Percentiles rank a stretch among this genome's conserved stretches.
Conservation (phyloP, 2,113 vertebrate genomes). For the Corythornis cristatus region DNA sequence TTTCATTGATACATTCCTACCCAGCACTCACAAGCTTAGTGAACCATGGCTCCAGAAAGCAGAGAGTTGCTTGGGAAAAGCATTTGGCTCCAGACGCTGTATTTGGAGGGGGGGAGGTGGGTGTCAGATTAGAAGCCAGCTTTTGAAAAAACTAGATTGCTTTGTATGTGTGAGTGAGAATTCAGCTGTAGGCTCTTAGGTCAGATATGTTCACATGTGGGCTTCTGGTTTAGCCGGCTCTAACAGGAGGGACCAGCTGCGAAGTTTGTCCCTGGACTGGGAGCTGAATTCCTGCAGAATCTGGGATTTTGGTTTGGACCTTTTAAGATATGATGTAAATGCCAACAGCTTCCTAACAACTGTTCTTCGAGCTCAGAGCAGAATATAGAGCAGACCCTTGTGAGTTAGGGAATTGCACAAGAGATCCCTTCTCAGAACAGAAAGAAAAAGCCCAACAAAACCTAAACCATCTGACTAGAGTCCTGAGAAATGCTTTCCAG, state of each 20-base stretch:
- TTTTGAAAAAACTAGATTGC: conserved; percentile 11
- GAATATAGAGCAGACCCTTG: conserved; percentile 28
- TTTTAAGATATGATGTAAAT: conserved; percentile 42
- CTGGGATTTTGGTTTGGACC: conserved; percentile 16
- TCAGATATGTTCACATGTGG: conserved; percentile 31
- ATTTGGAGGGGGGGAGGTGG: background rate
- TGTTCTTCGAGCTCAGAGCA: conserved; percentile 14
- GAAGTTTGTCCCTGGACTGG: conserved; percentile 12
- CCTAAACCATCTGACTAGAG: conserved; percentile 27
- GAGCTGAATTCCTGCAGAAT: conserved; percentile 45
- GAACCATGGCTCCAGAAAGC: conserved; percentile 41
- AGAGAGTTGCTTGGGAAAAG: background rate
- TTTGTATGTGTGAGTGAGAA: background rate
- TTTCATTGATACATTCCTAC: conserved; percentile 30
- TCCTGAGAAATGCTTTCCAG: conserved; percentile 49
- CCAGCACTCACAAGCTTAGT: background rate
- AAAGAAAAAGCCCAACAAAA: conserved; percentile 32
- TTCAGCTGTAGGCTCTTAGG: conserved; percentile 38
- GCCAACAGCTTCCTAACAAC: conserved; percentile 58
- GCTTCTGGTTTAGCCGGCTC: background rate
- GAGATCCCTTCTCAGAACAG: conserved; percentile 28
- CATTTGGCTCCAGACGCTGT: background rate
- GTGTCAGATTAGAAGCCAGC: background rate
- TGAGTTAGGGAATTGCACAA: conserved; percentile 26
- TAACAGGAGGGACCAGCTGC: conserved; percentile 53